Base-by-base conservation (phyloP, 2,888 invertebrate species). In the Dendrolimus pini region DNA sequence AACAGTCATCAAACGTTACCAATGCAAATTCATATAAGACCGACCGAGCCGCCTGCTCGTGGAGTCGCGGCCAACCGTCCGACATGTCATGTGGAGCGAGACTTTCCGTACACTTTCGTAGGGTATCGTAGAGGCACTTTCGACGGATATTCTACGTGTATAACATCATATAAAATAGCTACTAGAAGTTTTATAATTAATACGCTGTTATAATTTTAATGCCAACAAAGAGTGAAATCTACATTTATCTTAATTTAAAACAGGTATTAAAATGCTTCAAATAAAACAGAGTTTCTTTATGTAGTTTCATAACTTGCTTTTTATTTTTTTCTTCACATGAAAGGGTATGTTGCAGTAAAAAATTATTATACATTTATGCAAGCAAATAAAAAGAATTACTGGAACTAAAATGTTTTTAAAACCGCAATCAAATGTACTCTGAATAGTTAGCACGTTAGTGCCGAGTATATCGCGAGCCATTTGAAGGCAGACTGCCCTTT, bases 61-160 rank as follows among this genome's bases (percentile, higher is more conserved):
- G 47, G 47, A 47, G 47, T 47, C 47, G 47, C 47, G 9, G 70
- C 62, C 58, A 66, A 66, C 65, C 80, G 87, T 65, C 85, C 87
- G 83, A 86, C 77, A 85, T 90, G 81, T 80, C 87, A 89, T 87
- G 69, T 89, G 82, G 89, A 90, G 85, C 89, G 89, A 75, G 80
- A 86, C 87, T 74, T 65, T 68, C 61, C 65, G 73, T 77, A 77
- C 74, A 83, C 83, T 88, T 87, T 88, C 84, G 75, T 84, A 86
- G 79, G 80, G 80, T 80, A 79, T 75, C 75, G 78, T 78, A 78
- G 75, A 72, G 74, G 72, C 75, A 80, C 83, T 83, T 84, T 82
- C 82, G 69, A 80, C 78, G 68, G 67, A 60, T 55, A 61, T 63
- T 57, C 59, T 59, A 58, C 55, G 60, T 47, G 9, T 47, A 47